Conservation (phyloP, 1,140 invertebrate species). For the Drosophila subpulchrella region DNA sequence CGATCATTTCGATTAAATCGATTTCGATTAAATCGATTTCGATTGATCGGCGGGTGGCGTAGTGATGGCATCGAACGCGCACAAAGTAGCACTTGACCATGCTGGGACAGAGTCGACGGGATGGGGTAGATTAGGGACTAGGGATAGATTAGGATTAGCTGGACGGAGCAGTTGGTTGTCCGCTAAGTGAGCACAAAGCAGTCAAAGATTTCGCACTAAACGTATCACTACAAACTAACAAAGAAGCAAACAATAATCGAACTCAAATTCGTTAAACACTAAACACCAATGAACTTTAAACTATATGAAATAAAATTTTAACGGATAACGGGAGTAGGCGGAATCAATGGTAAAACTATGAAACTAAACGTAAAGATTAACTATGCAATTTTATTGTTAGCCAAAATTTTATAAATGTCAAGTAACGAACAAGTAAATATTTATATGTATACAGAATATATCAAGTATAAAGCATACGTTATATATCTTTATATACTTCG, state of each 20-base stretch:
- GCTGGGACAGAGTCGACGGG: constrained; percentile 23
- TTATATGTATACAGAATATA: constrained; percentile 73
- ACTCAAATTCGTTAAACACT: constrained; percentile 69
- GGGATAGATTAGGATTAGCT: constrained; percentile 40
- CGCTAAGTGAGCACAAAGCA: constrained; percentile 60
- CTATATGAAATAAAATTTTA: constrained; percentile 37
- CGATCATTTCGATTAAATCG: constrained; percentile 13
- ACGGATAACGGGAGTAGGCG: constrained; percentile 2
- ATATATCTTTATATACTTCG: constrained; percentile 51
- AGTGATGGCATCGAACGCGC: constrained; percentile 41
- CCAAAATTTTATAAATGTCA: constrained; percentile 83
- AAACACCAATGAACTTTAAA: constrained; percentile 69
- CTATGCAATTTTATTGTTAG: constrained; percentile 82
- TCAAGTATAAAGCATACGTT: constrained; percentile 47
- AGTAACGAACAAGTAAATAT: constrained; percentile 77
- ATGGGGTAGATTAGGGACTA: constrained; percentile 43
- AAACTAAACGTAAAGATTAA: constrained; percentile 65
- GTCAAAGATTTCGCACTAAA: constrained; percentile 79
- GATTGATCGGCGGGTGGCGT: constrained; percentile 8
- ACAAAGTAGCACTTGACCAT: constrained; percentile 45
- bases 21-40: constrained; percentile 6
- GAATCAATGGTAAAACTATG: constrained; percentile 66
- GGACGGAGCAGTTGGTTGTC: constrained; percentile 10
- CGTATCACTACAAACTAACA: constrained; percentile 70
- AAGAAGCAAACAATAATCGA: constrained; percentile 74